These are phyloP conservation scores for Chaetura pelagica DNA, from an alignment of 2,113 vertebrate genomes.

Conservation along the genomic window DNA sequence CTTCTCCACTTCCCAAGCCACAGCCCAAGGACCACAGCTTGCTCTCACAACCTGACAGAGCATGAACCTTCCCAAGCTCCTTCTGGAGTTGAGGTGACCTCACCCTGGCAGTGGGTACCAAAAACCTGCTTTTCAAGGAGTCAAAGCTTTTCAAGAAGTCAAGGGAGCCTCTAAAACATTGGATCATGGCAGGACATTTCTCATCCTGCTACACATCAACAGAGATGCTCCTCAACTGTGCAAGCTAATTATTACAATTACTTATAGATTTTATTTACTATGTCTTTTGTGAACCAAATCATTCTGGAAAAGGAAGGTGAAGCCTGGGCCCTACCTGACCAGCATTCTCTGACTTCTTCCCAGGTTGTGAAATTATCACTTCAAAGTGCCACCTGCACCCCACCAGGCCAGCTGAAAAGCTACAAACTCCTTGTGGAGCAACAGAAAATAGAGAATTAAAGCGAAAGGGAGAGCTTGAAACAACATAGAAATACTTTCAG, in stretches of 20 bases:
- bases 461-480: not conserved
- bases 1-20: not conserved
- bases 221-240: rapidly evolving
- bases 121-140: not conserved
- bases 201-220: not conserved
- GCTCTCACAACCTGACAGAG: not conserved
- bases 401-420: not conserved
- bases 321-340: not conserved
- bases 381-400: not conserved
- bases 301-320: not conserved
- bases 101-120: not conserved
- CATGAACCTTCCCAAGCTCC: not conserved
- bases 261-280: not conserved
- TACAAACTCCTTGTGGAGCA: rapidly evolving
- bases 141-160: not conserved
- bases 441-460: not conserved
- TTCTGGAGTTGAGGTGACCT: rapidly evolving
- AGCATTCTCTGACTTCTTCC: not conserved
- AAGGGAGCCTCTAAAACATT: not conserved
- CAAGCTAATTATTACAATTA: not conserved
- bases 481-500: not conserved
- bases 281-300: not conserved
- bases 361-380: too few species aligned
- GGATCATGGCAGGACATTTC: rapidly evolving
- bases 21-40: not conserved